Conservation (phyloP, 2,888 invertebrate genomes). For the Drosophila neotestacea region DNA sequence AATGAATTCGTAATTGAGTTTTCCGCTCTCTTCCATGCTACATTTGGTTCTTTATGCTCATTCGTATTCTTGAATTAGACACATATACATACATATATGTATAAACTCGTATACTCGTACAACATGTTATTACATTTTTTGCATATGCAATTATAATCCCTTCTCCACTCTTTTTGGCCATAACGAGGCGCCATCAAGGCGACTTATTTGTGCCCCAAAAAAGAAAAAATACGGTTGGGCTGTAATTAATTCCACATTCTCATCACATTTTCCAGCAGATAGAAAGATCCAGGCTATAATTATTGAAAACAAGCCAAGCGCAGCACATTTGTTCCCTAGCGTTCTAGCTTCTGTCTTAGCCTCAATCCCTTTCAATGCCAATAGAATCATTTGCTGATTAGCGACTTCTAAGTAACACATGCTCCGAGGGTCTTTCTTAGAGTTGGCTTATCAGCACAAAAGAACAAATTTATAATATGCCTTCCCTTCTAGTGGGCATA, state of each 20-base stretch:
- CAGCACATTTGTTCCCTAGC: constrained; percentile 68
- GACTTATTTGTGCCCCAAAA: constrained; percentile 33
- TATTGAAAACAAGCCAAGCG: constrained; percentile 69
- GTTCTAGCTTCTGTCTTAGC: constrained; percentile 1
- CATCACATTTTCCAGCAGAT: constrained; percentile 45
- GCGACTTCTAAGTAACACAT: constrained; percentile 45
- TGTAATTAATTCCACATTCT: constrained; percentile 68
- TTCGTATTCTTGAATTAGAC: constrained; percentile 49
- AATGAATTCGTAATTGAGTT: constrained; percentile 81
- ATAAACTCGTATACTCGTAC: constrained; percentile 11
- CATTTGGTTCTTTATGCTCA: constrained; percentile 27
- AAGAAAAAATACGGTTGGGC: constrained; percentile 28
- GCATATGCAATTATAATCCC: constrained; percentile 50
- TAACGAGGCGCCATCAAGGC: constrained; percentile 55
- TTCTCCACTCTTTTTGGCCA: not conserved
- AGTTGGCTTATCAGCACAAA: constrained; percentile 64
- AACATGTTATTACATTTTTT: constrained; percentile 35
- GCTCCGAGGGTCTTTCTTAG: constrained; percentile 24
- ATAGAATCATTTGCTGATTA: constrained; percentile 71
- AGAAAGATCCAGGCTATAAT: constrained; percentile 54
- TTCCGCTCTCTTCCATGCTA: constrained; percentile 38
- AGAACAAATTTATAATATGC: constrained; percentile 70
- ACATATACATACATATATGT: constrained; percentile 26
- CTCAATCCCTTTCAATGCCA: constrained; percentile 45
- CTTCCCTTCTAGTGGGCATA: constrained; percentile 17